Evolutionary conservation across 2,113 vertebrate species (phyloP).

Genomic region (Genyomyrus donnyi): DNA sequence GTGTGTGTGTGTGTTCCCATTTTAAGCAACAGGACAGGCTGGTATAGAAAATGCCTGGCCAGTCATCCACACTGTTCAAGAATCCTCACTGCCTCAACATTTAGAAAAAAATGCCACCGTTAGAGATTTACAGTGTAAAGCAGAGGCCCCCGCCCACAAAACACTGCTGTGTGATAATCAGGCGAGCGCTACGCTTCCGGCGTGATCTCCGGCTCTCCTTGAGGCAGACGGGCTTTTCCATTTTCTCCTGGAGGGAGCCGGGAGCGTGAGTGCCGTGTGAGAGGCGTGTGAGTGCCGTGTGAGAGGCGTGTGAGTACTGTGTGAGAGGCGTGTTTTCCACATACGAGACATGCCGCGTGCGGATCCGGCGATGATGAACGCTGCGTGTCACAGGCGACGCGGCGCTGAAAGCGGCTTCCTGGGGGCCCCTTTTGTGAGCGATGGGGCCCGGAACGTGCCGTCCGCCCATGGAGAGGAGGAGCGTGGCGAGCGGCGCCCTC

Average conservation of each 20-base stretch:
- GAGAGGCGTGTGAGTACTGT: neutral
- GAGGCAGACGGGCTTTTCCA: neutral
- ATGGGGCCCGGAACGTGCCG: conserved; percentile 39
- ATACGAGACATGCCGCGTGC: neutral
- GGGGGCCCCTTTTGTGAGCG: conserved; percentile 24
- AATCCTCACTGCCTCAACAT: neutral
- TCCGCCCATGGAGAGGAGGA: conserved; percentile 17
- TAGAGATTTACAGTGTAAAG: neutral
- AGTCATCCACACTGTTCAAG: neutral
- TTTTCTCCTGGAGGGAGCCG: neutral
- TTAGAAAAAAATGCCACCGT: neutral
- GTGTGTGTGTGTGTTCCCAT: neutral
- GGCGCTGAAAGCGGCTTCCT: neutral
- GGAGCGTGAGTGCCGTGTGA: neutral
- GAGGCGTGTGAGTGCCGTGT: neutral
- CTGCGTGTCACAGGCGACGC: neutral
- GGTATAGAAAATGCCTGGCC: neutral
- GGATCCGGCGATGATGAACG: neutral
- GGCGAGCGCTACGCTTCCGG: neutral
- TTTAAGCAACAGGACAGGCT: neutral
- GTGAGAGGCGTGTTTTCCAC: neutral
- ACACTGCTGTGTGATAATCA: neutral
- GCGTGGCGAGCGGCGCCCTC: conserved; percentile 48
- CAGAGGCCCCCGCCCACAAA: no score
- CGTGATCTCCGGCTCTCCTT: neutral